These are phyloP conservation scores for Epinephelus moara DNA, from an alignment of 2,113 vertebrate species.

Conservation along the genomic window DNA sequence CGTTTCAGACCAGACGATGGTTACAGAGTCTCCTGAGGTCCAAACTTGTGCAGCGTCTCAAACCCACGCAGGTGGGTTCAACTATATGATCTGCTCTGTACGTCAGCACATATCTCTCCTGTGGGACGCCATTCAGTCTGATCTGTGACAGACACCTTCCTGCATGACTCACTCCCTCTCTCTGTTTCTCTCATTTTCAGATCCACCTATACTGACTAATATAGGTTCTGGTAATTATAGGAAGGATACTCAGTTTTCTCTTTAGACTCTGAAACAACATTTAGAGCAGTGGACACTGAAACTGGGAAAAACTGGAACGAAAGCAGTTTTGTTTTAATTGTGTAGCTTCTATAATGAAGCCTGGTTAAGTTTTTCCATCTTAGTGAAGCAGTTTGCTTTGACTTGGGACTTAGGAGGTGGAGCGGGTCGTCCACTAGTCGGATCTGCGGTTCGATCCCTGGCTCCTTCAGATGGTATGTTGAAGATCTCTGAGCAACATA, in stretches of 20 bases:
- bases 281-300: background rate
- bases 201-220: background rate
- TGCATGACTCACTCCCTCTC: conserved; percentile 34
- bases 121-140: background rate
- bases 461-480: too few relatives aligned
- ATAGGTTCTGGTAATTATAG: background rate
- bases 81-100: background rate
- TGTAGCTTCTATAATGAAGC: too few relatives aligned
- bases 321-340: too few relatives aligned
- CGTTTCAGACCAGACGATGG: background rate
- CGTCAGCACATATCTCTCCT: background rate
- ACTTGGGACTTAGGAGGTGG: too few relatives aligned
- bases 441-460: too few relatives aligned
- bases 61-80: conserved; percentile 29
- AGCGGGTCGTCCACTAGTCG: too few relatives aligned
- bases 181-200: background rate
- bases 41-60: background rate
- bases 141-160: background rate
- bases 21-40: conserved; percentile 22
- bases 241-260: background rate
- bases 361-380: too few relatives aligned
- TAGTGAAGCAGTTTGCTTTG: too few relatives aligned
- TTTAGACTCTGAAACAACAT: background rate
- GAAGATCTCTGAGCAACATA: too few relatives aligned
- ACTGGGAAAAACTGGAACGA: background rate